These are phyloP conservation scores for Caenorhabditis doughertyi DNA, from an alignment of 2,888 invertebrate species.

Conservation along the genomic window DNA sequence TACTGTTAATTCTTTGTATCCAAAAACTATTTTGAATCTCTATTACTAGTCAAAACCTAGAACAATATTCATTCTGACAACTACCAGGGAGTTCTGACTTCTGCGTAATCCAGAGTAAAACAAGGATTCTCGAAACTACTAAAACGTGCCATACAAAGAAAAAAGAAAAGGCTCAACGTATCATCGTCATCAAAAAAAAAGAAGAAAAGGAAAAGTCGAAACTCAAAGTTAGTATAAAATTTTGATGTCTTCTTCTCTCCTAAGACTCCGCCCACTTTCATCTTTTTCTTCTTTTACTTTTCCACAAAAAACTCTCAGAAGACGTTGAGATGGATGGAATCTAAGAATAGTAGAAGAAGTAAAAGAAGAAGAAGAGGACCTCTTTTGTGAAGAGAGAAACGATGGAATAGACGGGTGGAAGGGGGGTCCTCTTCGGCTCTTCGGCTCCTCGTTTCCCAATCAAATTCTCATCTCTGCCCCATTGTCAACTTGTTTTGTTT, in stretches of 20 bases:
- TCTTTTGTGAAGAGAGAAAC: conserved; percentile 43
- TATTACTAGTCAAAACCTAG: no score
- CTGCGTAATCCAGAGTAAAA: background rate
- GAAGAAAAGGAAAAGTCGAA: conserved; percentile 32
- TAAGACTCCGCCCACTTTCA: background rate
- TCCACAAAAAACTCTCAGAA: conserved; percentile 12
- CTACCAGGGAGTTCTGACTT: background rate
- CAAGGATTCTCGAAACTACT: conserved; percentile 3
- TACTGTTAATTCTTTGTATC: no score
- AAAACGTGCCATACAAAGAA: background rate
- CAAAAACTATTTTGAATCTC: background rate
- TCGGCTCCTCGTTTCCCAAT: conserved; percentile 55
- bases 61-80: no score
- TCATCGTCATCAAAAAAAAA: conserved; percentile 24
- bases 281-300: conserved; percentile 12
- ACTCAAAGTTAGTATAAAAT: conserved; percentile 56
- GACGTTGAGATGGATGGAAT: background rate
- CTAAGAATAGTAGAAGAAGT: conserved; percentile 27
- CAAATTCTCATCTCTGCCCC: conserved; percentile 62
- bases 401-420: background rate
- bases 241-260: conserved; percentile 49
- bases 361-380: conserved; percentile 11
- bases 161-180: conserved; percentile 19
- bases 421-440: background rate
- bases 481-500: conserved; percentile 64